Base-by-base conservation (phyloP, 2,888 invertebrate genomes). In the Ariolimax columbianus region DNA sequence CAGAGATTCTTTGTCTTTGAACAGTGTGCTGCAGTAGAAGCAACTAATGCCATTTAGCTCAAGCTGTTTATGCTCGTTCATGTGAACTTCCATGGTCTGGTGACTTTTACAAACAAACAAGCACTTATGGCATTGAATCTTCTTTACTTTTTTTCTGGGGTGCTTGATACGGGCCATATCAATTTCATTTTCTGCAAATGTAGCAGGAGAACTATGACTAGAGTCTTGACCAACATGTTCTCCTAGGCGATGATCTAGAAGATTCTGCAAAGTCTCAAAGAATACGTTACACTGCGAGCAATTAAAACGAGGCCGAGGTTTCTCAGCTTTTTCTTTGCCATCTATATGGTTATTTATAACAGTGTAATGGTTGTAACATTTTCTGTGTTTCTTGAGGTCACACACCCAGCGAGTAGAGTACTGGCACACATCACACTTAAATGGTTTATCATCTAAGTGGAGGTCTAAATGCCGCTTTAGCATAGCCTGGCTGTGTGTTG, bases 321-420 rank as follows among this genome's bases (percentile, higher is more conserved):
- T 89, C 87, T 82, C 88, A 63, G 72, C 86, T 86, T 82, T 87
- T 77, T 47, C 87, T 80, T 84, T 83, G 19, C 88, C 88, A 3
- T 86, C 87, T 38, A 78, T 63, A 19, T 87, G 86, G 38, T 70
- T 77, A 55, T 72, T 82, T 19, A 3, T 66, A 75, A 40, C 30
- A 26, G 80, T 79, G 79, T 85, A 89, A 83, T 94, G 94, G 77
- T 91, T 90, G 87, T 93, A 93, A 11, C 92, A 91, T 78, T 89
- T 89, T 86, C 92, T 90, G 86, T 94, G 94, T 81, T 93, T 93
- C 88, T 93, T 94, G 55, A 94, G 88, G 86, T 94, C 94, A 87
- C 93, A 93, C 83, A 93, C 93, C 93, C 93, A 94, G 78, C 92
- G 90, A n/a, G 93, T 91, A 68, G 92, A 91, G 88, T 94, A 93